Base-by-base conservation (phyloP, 2,113 vertebrate species). In the Otocyon megalotis region DNA sequence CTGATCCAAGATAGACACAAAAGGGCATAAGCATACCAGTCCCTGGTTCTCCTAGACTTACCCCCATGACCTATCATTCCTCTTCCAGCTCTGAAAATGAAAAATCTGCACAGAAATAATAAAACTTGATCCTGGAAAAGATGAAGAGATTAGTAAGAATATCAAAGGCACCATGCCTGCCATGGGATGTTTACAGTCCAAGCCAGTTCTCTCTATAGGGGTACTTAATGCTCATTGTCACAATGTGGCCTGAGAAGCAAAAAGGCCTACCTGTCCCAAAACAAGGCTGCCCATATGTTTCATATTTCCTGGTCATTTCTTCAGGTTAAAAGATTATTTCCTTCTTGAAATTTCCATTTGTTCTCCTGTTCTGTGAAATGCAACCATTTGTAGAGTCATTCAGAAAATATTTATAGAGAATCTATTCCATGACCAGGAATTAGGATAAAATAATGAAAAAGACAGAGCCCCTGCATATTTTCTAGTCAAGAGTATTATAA, bases 61-160 rank as follows among this genome's bases (percentile, higher is more conserved):
- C 11, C 32, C 26, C 30, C 54, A 20, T 37, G 37, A 62, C 81
- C 69, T 71, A 82, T 54, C 50, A 54, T 53, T 90, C 65, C 77
- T 95, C 74, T 67, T 79, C 90, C 69, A 24, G 56, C 87, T 81
- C 81, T 72, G 69, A 84, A 96, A 97, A 97, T 95, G 94, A 84
- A 95, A 95, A 90, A 6, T 17, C 65, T 76, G 20, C 88, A 83
- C 81, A 92, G 69, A 98, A 81, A 88, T 96, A 92, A 97, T 95
- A 92, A 96, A 92, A 88, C 37, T 53, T 69, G 80, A 96, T 96
- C 96, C 81, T 72, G 48, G 94, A 71, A 81, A 90, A 97, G 88
- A 95, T 88, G 65, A 93, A 92, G 54, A 90, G 81, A 95, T 90
- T 81, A 87, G 58, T 72, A 32, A 60, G 92, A 95, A 96, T 88